Evolutionary conservation across 2,888 invertebrate genomes (phyloP), one percentile per base, ranked within the genome.

Genomic region (Petrolisthes manimaculis): DNA sequence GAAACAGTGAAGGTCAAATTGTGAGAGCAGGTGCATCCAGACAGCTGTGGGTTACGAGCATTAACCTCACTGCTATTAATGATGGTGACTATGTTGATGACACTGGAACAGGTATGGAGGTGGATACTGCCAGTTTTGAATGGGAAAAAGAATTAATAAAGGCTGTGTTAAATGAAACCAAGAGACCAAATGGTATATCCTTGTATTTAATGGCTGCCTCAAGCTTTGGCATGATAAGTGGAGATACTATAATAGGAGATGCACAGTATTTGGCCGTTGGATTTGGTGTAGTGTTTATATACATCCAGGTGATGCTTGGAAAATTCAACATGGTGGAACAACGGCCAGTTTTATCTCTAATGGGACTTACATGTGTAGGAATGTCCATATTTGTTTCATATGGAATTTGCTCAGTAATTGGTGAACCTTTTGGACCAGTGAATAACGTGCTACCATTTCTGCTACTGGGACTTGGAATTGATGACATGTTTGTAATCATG

Each of bases 401-500:
- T 87, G 95, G 96, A 83, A 93, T 96, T 92, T 96, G 96, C 92
- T 96, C 96, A 0, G 92, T 95, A 8, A 92, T 96, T 89, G 95
- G 95, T 14, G 94, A 96, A 69, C 94, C 96, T 69, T 97, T 96
- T 93, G 96, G 96, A 0, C 97, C 97, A 0, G 95, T 97, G 0
- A 97, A 97, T 93, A 95, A 96, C 9, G 96, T 96, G 14, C 93
- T 97, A 89, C 97, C 97, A 8, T 97, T 97, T 93, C 94, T 97
- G 88, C 93, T 97, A 14, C 95, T 97, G 95, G 97, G 97, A 90
- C 94, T 96, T 92, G 94, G 95, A 92, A 95, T 97, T 51, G 97
- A 97, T 92, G 97, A 97, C 92, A 96, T 97, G 95, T 97, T 97
- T 93, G 96, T 97, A 0, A 96, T 97, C 93, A 95, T 95, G 94